Evolutionary conservation across 2,113 vertebrate species (phyloP).

Genomic region (Carassius gibelio): DNA sequence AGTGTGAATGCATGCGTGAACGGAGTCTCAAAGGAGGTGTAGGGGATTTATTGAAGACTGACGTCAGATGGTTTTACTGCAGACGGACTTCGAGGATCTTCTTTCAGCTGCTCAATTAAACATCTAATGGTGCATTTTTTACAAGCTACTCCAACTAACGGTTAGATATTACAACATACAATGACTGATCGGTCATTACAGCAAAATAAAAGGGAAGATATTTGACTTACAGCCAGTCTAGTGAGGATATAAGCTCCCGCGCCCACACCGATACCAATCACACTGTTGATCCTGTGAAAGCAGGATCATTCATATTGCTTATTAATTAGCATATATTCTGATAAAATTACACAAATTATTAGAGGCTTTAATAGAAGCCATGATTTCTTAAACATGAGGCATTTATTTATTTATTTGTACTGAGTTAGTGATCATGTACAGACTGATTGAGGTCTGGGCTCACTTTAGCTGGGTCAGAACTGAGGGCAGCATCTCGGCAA

Average conservation of each 20-base stretch:
- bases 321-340: neutral
- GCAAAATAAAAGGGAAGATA: neutral
- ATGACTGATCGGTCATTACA: neutral
- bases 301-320: neutral
- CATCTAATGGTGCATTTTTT: neutral
- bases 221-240: slow-evolving; percentile 86
- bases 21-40: neutral
- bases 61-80: slow-evolving; percentile 15
- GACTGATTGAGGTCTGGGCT: slow-evolving; percentile 59
- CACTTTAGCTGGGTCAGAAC: slow-evolving; percentile 89
- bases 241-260: slow-evolving; percentile 90
- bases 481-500: slow-evolving; percentile 90
- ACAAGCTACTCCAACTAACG: neutral
- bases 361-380: neutral
- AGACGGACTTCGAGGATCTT: neutral
- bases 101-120: neutral
- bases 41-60: slow-evolving; percentile 30
- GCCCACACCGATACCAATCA: slow-evolving; percentile 91
- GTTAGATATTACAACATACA: neutral
- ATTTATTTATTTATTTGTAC: neutral
- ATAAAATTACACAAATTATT: neutral
- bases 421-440: neutral
- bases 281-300: slow-evolving; percentile 82
- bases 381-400: neutral
- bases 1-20: slow-evolving; percentile 7